Base-by-base conservation (phyloP, 1,140 invertebrate genomes). In the Drosophila malerkotliana region DNA sequence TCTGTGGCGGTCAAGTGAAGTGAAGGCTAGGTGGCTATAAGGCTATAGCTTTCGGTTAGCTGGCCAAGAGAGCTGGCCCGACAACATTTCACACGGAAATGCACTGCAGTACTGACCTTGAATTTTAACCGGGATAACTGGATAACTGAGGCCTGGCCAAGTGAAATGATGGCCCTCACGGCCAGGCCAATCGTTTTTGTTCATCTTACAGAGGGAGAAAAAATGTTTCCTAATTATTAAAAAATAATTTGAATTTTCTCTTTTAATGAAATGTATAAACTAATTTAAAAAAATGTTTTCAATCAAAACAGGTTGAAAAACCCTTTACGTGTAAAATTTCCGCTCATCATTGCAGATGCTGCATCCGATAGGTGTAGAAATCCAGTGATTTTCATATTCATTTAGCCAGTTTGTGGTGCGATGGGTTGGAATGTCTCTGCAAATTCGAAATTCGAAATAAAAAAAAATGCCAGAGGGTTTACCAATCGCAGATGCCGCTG, bases 51-150 rank as follows among this genome's bases (percentile, higher is more conserved):
- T 41, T 74, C 48, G 71, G 30, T 56, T 63, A 51, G 44, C 45
- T 28, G 56, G 48, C 34, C 55, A 54, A 44, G 26, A 77, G 61
- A 77, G 61, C 77, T 85, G 49, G 60, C 56, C 66, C 62, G 71
- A 78, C 82, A 63, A 76, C 82, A 78, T 78, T 84, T 85, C 69
- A 81, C 64, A 87, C 82, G 82, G 82, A 87, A 85, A 87, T 87
- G 78, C 82, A 68, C 18, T 49, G 62, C 32, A 64, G 45, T 41
- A 15, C 58, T 85, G 78, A 85, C 82, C 82, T 85, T 85, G 82
- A 85, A 87, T 85, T 60, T 77, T 26, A 30, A 72, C 63, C 51
- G 72, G 71, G 71, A 72, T 61, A 85, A 74, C 72, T 76, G 78
- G 60, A 64, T 72, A 78, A 60, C 61, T 71, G 58, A 57, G 26